These are phyloP conservation scores for Bursaphelenchus mucronatus DNA, from an alignment of 1,140 invertebrate species.

Conservation along the genomic window DNA sequence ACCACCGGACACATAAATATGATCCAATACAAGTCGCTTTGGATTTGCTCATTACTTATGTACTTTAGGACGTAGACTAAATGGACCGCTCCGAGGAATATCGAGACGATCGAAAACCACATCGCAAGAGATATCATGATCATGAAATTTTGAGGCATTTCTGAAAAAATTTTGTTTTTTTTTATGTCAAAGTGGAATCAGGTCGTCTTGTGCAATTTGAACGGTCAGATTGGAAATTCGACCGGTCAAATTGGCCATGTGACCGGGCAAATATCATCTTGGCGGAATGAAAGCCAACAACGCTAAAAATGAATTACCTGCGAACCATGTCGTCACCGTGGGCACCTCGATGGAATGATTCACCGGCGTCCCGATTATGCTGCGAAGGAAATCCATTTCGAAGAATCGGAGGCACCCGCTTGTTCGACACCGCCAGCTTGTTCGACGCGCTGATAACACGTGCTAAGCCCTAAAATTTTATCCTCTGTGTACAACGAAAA, in stretches of 20 bases:
- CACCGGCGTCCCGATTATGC: constrained; percentile 9
- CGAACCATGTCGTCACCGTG: constrained; percentile 22
- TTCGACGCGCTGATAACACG: too few species aligned
- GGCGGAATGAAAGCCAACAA: too few species aligned
- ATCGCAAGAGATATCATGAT: constrained; percentile 26
- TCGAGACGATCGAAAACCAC: constrained; percentile 27
- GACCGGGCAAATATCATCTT: too few species aligned
- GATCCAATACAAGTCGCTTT: constrained; percentile 52
- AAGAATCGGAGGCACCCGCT: too few species aligned
- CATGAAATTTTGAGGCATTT: constrained; percentile 38
- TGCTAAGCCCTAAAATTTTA: too few species aligned
- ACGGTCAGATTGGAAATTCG: background rate
- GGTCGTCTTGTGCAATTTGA: background rate
- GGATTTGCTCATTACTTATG: constrained; percentile 53
- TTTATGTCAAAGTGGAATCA: constrained; percentile 6
- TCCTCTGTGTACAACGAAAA: too few species aligned
- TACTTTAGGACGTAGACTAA: constrained; percentile 52
- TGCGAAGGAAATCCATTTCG: constrained; percentile 19
- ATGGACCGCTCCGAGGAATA: constrained; percentile 46
- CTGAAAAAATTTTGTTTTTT: constrained; percentile 33
- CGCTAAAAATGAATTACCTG: too few species aligned
- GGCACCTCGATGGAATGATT: constrained; percentile 30
- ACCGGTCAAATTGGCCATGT: too few species aligned
- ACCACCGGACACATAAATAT: constrained; percentile 58
- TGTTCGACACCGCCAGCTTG: too few species aligned